These are phyloP conservation scores for Pristiophorus japonicus DNA, from an alignment of 2,113 vertebrate species.

Conservation along the genomic window DNA sequence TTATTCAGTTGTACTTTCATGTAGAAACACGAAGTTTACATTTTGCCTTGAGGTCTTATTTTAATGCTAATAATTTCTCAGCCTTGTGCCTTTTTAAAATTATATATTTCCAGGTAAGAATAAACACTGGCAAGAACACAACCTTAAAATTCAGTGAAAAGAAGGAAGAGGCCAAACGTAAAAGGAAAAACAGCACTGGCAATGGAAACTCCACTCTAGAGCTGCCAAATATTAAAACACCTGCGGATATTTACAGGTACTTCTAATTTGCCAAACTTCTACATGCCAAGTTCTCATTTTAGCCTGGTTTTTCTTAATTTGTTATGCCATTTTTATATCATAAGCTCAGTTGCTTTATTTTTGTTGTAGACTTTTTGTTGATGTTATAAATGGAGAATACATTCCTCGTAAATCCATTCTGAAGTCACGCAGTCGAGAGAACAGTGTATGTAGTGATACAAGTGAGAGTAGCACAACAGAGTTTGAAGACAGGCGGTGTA, in stretches of 20 bases:
- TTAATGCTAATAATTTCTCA: not conserved
- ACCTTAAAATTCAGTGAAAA: conserved; percentile 90
- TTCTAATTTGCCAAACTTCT: not conserved
- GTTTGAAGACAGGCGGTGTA: conserved; percentile 71
- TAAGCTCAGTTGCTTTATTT: conserved; percentile 27
- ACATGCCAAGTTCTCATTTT: conserved; percentile 5
- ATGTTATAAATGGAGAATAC: conserved; percentile 87
- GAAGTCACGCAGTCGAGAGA: conserved; percentile 94
- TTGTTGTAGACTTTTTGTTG: conserved; percentile 79
- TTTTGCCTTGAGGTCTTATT: not conserved
- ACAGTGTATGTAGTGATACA: conserved; percentile 92
- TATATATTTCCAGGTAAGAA: conserved; percentile 73
- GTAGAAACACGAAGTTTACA: not conserved
- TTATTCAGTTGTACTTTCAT: not conserved
- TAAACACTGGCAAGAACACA: conserved; percentile 95
- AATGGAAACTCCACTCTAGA: conserved; percentile 66
- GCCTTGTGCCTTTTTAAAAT: not conserved
- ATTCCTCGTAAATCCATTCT: conserved; percentile 88
- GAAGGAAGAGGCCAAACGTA: conserved; percentile 86
- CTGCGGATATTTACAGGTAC: conserved; percentile 88
- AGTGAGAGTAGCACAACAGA: conserved; percentile 71
- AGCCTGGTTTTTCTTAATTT: conserved; percentile 3
- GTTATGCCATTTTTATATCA: not conserved
- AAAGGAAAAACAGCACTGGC: conserved; percentile 72
- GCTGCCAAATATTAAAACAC: conserved; percentile 73